Conservation (phyloP, 2,888 invertebrate species). For the Gandaritis pyraliata region DNA sequence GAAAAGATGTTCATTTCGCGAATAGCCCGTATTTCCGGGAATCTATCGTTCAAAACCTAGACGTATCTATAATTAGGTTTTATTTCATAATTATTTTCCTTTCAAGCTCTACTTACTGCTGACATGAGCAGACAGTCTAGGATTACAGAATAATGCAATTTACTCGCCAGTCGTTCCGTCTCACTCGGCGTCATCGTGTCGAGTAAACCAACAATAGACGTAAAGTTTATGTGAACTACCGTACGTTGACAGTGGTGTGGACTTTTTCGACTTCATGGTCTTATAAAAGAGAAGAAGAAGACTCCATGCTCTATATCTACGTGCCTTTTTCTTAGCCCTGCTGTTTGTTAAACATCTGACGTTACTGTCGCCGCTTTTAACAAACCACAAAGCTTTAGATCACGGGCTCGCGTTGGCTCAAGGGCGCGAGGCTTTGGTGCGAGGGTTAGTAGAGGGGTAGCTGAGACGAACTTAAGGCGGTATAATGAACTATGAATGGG, state of each 20-base stretch:
- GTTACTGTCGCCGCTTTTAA: neutral
- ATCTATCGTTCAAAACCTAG: neutral
- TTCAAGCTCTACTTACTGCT: neutral
- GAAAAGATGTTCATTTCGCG: too few species aligned
- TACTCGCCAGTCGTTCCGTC: neutral
- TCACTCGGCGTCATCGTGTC: neutral
- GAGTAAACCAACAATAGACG: neutral
- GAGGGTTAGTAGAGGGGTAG: slow-evolving; percentile 11
- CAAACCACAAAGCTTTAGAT: neutral
- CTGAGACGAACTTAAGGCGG: slow-evolving; percentile 21
- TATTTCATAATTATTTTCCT: neutral
- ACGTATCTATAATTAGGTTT: neutral
- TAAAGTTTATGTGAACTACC: too few species aligned
- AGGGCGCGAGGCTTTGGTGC: slow-evolving; percentile 10
- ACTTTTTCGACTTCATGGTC: too few species aligned
- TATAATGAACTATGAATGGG: slow-evolving; percentile 51
- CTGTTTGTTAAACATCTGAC: too few species aligned
- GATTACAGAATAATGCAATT: neutral
- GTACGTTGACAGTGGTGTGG: too few species aligned
- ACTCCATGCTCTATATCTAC: too few species aligned
- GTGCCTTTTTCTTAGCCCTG: too few species aligned
- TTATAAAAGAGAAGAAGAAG: too few species aligned
- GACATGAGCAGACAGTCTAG: slow-evolving; percentile 5
- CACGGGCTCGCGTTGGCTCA: slow-evolving; percentile 1
- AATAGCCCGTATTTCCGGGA: too few species aligned